Percentiles rank a stretch among this genome's conserved stretches.
Conservation (phyloP, 2,888 invertebrate species). For the Ochlodes sylvanus region DNA sequence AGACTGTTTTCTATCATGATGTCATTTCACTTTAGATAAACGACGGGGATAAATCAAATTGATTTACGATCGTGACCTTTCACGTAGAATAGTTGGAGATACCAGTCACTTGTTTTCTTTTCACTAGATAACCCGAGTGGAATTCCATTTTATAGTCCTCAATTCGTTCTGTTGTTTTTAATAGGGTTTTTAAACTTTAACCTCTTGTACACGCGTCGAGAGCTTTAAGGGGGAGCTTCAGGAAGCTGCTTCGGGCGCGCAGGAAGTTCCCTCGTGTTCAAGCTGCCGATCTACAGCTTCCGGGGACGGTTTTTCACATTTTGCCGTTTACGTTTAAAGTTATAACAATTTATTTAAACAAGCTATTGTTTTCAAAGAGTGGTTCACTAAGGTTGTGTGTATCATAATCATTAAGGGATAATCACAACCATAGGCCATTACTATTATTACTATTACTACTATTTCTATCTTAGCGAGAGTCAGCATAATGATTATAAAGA, state of each 20-base stretch:
- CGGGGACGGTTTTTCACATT: neutral
- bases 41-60: neutral
- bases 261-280: neutral
- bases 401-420: too few relatives aligned
- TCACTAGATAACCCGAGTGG: neutral
- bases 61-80: conserved; percentile 4
- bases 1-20: neutral
- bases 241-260: neutral
- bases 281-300: neutral
- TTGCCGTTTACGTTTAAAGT: neutral
- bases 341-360: neutral
- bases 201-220: neutral
- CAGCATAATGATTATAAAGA: too few relatives aligned
- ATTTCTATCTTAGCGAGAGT: too few relatives aligned
- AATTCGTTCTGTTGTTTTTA: neutral
- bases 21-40: neutral
- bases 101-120: too few relatives aligned
- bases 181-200: neutral
- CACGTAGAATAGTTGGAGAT: neutral
- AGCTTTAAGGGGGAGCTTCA: neutral
- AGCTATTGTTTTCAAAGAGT: neutral
- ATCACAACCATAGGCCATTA: too few relatives aligned
- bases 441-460: too few relatives aligned
- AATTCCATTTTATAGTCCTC: neutral
- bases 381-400: too few relatives aligned